Percentiles rank a stretch among this genome's conserved stretches.
These are phyloP conservation scores for Prunella strophiata DNA, from an alignment of 2,797 vertebrate species.

Conservation along the genomic window DNA sequence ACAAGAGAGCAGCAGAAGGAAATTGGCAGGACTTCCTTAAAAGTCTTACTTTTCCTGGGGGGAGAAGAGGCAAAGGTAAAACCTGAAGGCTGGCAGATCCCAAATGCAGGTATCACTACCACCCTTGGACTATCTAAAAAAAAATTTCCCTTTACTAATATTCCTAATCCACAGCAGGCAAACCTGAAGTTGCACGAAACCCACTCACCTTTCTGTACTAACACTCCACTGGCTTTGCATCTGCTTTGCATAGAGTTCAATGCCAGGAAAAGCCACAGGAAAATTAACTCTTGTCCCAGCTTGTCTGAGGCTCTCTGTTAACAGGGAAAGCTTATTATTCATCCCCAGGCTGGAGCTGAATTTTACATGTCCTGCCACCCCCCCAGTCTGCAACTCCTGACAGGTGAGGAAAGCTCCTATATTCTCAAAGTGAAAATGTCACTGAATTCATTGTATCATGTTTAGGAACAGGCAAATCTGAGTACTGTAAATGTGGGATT, in stretches of 20 bases:
- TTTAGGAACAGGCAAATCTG: not conserved
- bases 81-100: not conserved
- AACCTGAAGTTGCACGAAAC: not conserved
- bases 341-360: not conserved
- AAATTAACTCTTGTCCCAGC: conserved; percentile 44
- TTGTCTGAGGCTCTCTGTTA: not conserved
- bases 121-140: not conserved
- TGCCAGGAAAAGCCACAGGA: conserved; percentile 29
- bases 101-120: not conserved
- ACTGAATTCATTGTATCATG: not conserved
- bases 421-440: not conserved
- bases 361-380: not conserved
- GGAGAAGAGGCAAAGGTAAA: not conserved
- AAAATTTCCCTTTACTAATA: not conserved
- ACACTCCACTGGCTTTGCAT: not conserved
- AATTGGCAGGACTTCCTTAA: not conserved
- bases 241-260: conserved; percentile 32
- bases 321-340: not conserved
- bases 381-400: not conserved
- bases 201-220: not conserved
- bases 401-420: not conserved
- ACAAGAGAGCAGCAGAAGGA: not conserved
- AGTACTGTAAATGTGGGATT: not conserved
- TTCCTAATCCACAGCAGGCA: not conserved
- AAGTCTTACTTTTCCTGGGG: not conserved